Evolutionary conservation across 2,113 vertebrate genomes (phyloP).

Genomic region (Colaptes auratus): DNA sequence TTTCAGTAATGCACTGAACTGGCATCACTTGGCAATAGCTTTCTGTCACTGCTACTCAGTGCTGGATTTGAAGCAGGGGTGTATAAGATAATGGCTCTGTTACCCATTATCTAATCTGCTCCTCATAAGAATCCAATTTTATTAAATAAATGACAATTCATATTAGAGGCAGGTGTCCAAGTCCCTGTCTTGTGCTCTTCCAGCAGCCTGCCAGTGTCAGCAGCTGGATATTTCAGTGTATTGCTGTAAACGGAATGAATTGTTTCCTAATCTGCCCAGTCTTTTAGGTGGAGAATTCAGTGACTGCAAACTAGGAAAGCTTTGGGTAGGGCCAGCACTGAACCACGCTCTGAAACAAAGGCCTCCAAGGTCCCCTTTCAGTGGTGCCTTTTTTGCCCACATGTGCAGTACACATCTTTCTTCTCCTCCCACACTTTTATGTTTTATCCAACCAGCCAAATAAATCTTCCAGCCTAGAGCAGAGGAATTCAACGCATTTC

Average conservation of each 20-base stretch:
- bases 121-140: not conserved
- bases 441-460: not conserved
- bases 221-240: not conserved
- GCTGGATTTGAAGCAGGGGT: not conserved
- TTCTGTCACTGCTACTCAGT: not conserved
- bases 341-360: not conserved
- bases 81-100: not conserved
- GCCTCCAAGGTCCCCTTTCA: not conserved
- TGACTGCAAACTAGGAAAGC: not conserved
- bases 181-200: not conserved
- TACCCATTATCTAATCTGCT: conserved; percentile 3
- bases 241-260: not conserved
- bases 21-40: not conserved
- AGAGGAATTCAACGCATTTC: not conserved
- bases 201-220: not conserved
- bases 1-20: not conserved
- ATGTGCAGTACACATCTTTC: not conserved
- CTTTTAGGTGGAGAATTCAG: not conserved
- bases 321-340: not conserved
- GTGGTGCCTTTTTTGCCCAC: not conserved
- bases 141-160: not conserved
- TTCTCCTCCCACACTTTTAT: not conserved
- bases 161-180: not conserved
- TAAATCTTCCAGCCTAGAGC: not conserved
- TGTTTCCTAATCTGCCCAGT: not conserved